phyloP scores from a whole-genome alignment of 1,140 invertebrate species.

The Achatina immaculata region DNA sequence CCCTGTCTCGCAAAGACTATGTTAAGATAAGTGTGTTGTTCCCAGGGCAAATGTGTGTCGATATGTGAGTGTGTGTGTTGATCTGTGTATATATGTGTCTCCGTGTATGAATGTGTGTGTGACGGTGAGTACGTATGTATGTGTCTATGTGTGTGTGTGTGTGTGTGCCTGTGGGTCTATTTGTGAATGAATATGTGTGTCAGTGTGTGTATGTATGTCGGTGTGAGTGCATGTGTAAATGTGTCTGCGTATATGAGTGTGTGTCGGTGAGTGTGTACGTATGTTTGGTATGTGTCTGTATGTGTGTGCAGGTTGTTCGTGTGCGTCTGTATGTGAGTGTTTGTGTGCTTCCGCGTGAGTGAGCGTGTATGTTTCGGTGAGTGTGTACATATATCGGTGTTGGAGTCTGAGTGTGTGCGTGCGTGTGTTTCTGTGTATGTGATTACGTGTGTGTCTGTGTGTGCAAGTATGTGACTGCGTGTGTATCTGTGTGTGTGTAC shows the following conservation, averaged over 20 bases:
- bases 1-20: too few relatives aligned
- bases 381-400: background rate
- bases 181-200: background rate
- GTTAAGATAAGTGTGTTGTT: too few relatives aligned
- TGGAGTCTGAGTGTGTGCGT: too few relatives aligned
- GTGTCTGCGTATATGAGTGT: background rate
- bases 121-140: background rate
- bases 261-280: background rate
- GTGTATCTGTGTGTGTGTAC: background rate
- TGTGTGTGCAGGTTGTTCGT: background rate
- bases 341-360: background rate
- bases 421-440: too few relatives aligned
- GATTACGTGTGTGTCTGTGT: background rate
- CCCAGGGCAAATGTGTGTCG: too few relatives aligned
- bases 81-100: background rate
- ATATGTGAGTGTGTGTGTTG: background rate
- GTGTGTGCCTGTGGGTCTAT: background rate
- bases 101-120: background rate
- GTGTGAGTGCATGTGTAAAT: background rate
- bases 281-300: background rate
- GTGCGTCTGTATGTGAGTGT: background rate
- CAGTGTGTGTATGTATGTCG: background rate
- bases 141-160: background rate
- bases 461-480: background rate
- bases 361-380: background rate